These are phyloP conservation scores for Protomyctophum bolini DNA, from an alignment of 2,113 vertebrate genomes.

Conservation along the genomic window DNA sequence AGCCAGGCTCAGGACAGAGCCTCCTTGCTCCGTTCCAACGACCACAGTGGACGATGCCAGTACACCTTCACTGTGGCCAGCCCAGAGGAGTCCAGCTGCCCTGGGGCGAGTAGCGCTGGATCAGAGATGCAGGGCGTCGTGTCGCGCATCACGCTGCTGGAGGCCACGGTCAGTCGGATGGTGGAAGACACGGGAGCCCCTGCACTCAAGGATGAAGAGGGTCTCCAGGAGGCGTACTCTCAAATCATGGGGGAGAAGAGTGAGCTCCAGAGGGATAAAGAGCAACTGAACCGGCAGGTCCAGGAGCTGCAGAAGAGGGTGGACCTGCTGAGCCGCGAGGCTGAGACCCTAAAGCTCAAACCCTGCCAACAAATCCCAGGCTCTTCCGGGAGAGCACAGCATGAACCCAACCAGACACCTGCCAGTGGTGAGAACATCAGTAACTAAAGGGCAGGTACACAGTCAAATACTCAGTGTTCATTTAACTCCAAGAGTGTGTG, in stretches of 20 bases:
- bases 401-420: slow-evolving; percentile 34
- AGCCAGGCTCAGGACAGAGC: slow-evolving; percentile 45
- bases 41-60: slow-evolving; percentile 54
- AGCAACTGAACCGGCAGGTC: slow-evolving; percentile 54
- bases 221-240: slow-evolving; percentile 45
- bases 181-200: slow-evolving; percentile 16
- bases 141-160: slow-evolving; percentile 62
- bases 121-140: slow-evolving; percentile 49
- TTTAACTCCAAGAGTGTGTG: not conserved
- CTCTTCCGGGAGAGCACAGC: slow-evolving; percentile 21
- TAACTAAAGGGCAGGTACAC: not conserved
- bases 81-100: slow-evolving; percentile 59
- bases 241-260: slow-evolving; percentile 53
- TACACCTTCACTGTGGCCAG: slow-evolving; percentile 69
- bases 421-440: slow-evolving; percentile 50
- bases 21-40: slow-evolving; percentile 41
- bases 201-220: not conserved
- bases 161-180: slow-evolving; percentile 59
- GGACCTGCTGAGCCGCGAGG: slow-evolving; percentile 53
- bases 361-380: slow-evolving; percentile 41
- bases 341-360: slow-evolving; percentile 55
- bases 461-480: not conserved
- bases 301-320: slow-evolving; percentile 62
- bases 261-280: slow-evolving; percentile 66
- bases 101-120: slow-evolving; percentile 1